A percentile compares a stretch with the other conserved stretches of the same genome.
These are phyloP conservation scores for Synanthedon myopaeformis DNA, from an alignment of 2,888 invertebrate genomes.

Conservation along the genomic window DNA sequence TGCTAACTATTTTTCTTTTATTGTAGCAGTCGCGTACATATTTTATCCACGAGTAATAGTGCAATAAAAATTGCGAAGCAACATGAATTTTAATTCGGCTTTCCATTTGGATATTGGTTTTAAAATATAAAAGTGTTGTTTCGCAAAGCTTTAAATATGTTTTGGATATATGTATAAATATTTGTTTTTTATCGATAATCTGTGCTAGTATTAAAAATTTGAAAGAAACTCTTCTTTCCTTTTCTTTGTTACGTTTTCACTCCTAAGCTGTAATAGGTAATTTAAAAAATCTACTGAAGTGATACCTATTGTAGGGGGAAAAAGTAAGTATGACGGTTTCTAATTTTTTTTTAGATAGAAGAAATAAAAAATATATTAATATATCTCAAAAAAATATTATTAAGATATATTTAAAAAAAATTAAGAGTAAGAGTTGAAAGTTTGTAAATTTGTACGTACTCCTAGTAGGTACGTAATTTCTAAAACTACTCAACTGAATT, in stretches of 20 bases:
- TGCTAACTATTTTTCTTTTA: too few relatives aligned
- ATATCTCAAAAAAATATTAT: too few relatives aligned
- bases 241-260: too few relatives aligned
- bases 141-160: not conserved
- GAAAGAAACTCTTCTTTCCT: too few relatives aligned
- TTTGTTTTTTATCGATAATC: not conserved
- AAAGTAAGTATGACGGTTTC: not conserved
- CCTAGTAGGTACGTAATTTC: constrained; percentile 3
- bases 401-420: too few relatives aligned
- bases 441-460: not conserved
- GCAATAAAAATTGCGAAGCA: constrained; percentile 1
- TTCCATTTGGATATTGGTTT: not conserved
- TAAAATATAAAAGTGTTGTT: not conserved
- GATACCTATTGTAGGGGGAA: not conserved
- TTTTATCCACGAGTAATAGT: not conserved
- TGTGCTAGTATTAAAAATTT: not conserved
- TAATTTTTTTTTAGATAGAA: too few relatives aligned
- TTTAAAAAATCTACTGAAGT: too few relatives aligned
- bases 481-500: not conserved
- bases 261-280: too few relatives aligned
- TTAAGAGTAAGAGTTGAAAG: not conserved
- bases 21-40: not conserved
- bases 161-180: too few relatives aligned
- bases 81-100: constrained; percentile 3
- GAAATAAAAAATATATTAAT: too few relatives aligned